Evolutionary conservation across 2,797 vertebrate species (phyloP).

Genomic region (Spinus olivaceus): DNA sequence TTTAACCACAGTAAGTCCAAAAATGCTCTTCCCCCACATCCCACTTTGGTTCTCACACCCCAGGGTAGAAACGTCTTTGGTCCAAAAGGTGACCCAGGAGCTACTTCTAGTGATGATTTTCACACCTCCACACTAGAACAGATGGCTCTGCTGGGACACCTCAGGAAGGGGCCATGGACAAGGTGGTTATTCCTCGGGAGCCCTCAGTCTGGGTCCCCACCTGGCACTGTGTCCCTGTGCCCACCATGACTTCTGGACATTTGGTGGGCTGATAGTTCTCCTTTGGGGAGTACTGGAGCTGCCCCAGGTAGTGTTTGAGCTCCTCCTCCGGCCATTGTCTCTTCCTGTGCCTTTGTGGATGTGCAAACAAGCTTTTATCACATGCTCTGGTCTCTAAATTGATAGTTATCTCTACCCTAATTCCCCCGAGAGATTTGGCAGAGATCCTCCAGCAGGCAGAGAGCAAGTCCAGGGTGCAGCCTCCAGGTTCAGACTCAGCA

Average conservation of each 20-base stretch:
- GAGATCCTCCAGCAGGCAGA: not conserved
- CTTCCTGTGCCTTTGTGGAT: not conserved
- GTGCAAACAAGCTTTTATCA: not conserved
- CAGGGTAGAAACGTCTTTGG: accelerated
- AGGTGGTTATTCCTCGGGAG: not conserved
- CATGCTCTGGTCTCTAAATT: not conserved
- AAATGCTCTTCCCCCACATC: not conserved
- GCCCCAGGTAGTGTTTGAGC: not conserved
- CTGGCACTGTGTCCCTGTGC: not conserved
- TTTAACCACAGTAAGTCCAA: not conserved
- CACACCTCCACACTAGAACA: not conserved
- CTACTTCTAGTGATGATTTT: not conserved
- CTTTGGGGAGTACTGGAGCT: not conserved
- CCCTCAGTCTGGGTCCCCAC: not conserved
- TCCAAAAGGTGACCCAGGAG: not conserved
- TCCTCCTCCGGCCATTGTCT: not conserved
- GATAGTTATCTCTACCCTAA: too few relatives aligned
- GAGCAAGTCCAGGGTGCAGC: not conserved
- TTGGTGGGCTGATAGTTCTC: not conserved
- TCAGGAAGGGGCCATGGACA: not conserved
- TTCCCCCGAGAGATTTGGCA: not conserved
- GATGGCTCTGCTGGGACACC: not conserved
- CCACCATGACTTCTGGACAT: not conserved
- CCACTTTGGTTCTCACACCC: not conserved
- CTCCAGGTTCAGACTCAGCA: not conserved